These are phyloP conservation scores for Xerus inauris DNA, from an alignment of 2,113 vertebrate species.

Conservation along the genomic window DNA sequence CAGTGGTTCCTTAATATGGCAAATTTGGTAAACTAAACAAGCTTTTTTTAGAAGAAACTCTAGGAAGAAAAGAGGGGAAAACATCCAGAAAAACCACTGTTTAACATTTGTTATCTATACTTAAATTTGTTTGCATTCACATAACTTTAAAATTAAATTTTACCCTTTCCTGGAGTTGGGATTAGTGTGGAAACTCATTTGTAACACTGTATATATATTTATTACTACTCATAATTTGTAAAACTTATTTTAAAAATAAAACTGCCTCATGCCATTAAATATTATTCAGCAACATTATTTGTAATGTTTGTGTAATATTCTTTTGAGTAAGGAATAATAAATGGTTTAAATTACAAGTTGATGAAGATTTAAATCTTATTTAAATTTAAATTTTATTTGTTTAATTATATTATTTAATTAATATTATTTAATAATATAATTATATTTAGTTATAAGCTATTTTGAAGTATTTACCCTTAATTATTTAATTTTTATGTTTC, in stretches of 20 bases:
- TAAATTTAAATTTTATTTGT: too few relatives aligned
- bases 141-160: slow-evolving; percentile 44
- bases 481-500: slow-evolving; percentile 1
- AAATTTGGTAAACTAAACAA: background rate
- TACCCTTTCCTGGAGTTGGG: background rate
- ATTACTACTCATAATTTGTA: background rate
- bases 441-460: slow-evolving; percentile 22
- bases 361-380: background rate
- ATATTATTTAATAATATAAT: too few relatives aligned
- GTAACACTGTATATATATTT: background rate
- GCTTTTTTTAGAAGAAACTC: background rate
- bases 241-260: background rate
- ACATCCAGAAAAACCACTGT: background rate
- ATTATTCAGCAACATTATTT: background rate
- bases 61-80: background rate
- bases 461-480: background rate
- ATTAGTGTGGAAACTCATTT: slow-evolving; percentile 9
- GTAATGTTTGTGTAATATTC: background rate
- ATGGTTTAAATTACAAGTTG: slow-evolving; percentile 4
- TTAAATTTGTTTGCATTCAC: background rate
- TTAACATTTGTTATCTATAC: background rate
- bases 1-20: background rate
- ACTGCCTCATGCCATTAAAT: background rate
- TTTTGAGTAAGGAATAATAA: background rate
- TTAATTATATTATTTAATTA: too few relatives aligned